Evolutionary conservation across 2,797 vertebrate genomes (phyloP), one percentile per base, ranked within the genome.

Genomic region (Mallotus villosus): DNA sequence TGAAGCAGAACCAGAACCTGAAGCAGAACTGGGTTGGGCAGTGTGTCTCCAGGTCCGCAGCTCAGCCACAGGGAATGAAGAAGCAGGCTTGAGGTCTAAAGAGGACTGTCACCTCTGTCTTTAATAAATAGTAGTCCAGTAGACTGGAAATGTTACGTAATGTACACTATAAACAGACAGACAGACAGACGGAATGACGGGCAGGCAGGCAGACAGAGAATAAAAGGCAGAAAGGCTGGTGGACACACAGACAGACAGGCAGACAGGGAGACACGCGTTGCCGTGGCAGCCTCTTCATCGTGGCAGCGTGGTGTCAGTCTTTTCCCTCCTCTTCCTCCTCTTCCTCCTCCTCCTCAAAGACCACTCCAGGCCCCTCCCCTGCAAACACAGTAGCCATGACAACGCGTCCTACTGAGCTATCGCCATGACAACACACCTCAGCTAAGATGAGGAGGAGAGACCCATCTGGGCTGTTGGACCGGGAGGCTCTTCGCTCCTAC

Each of bases 111-210:
- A 57, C 57, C 67, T 69, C 63, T 51, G 72, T 79, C 61, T 88
- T 86, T 83, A 86, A 86, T 88, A 88, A 86, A 86, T 88, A 85
- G 83, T 69, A 68, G 74, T 85, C 78, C 82, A 84, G 76, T 68
- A 76, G 64, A 82, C 78, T 82, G 72, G 68, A 69, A 73, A 75
- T 72, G 72, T 73, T 76, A 82, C 82, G 41, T 70, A 71, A 73
- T 76, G 32, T 74, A 78, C 60, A 79, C 64, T 58, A 24, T 67
- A 63, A 37, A 67, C 41, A 32, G 57, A 71, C 41, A 11, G 75
- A 80, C 49, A 12, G 68, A 78, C 71, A 63, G 57, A 71, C 61
- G 11, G 46, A 53, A 41, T 41, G 63, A 19, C 63, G 14, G 65
- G 3, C 19, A 24, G 25, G 19, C 19, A 25, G 49, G 16, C 27